Evolutionary conservation across 2,888 invertebrate genomes (phyloP).

Genomic region (Athalia cordata): DNA sequence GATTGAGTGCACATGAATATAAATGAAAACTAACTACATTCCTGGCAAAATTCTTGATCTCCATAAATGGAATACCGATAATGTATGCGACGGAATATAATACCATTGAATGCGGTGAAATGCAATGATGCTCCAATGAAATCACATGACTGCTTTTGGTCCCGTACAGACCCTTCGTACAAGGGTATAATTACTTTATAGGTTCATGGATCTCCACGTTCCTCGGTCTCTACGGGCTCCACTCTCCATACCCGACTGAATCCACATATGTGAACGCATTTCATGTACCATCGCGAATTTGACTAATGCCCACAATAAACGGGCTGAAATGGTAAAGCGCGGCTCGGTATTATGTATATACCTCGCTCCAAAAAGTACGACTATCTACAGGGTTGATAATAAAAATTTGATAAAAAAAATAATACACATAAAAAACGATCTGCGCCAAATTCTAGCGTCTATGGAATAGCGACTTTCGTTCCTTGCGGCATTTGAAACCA

Average conservation of each 20-base stretch:
- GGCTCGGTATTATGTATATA: not conserved
- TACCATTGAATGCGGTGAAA: slow-evolving; percentile 53
- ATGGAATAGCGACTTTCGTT: not conserved
- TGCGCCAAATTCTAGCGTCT: not conserved
- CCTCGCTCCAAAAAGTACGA: slow-evolving; percentile 5
- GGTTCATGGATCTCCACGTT: slow-evolving; percentile 56
- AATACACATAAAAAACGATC: not conserved
- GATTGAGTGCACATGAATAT: slow-evolving; percentile 61
- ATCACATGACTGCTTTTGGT: slow-evolving; percentile 50
- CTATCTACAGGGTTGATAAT: not conserved
- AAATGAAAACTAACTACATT: slow-evolving; percentile 59
- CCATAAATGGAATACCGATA: slow-evolving; percentile 54
- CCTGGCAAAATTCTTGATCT: slow-evolving; percentile 56
- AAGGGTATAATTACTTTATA: slow-evolving; percentile 65
- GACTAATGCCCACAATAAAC: slow-evolving; percentile 35
- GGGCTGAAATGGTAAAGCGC: slow-evolving; percentile 14
- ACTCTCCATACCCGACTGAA: not conserved
- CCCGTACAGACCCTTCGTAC: slow-evolving; percentile 32
- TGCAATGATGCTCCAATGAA: slow-evolving; percentile 40
- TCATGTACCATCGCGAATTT: slow-evolving; percentile 18
- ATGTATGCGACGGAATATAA: slow-evolving; percentile 56
- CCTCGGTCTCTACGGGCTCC: slow-evolving; percentile 34
- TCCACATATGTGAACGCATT: slow-evolving; percentile 20
- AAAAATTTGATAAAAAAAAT: slow-evolving; percentile 1
- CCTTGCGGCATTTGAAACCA: too few species aligned